These are phyloP conservation scores for Scaptomyza caliginosa DNA, from an alignment of 2,888 invertebrate species.

Conservation along the genomic window DNA sequence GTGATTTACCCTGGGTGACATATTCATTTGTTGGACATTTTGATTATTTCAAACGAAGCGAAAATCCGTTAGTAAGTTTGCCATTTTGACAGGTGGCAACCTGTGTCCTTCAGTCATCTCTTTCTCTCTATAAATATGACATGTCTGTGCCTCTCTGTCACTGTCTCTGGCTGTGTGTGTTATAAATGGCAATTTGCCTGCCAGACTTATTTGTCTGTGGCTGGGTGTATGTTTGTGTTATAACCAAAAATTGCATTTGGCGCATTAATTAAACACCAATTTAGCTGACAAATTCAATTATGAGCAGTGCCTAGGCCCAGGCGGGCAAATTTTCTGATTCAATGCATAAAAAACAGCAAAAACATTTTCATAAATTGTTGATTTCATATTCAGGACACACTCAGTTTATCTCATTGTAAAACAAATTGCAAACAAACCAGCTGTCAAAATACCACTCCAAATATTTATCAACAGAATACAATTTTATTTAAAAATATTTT, in stretches of 20 bases:
- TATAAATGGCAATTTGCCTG: constrained; percentile 69
- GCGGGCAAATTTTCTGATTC: constrained; percentile 14
- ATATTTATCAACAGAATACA: background rate
- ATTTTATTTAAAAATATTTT: background rate
- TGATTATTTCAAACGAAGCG: constrained; percentile 75
- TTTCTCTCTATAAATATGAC: background rate
- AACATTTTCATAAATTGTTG: constrained; percentile 4
- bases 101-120: constrained; percentile 10
- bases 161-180: background rate
- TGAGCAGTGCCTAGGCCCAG: constrained; percentile 1
- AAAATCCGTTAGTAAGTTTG: constrained; percentile 51
- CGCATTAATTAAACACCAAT: constrained; percentile 78
- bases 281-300: constrained; percentile 72
- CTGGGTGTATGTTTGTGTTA: constrained; percentile 16
- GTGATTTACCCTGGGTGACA: constrained; percentile 65
- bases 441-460: constrained; percentile 5
- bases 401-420: constrained; percentile 3
- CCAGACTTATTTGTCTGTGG: constrained; percentile 48
- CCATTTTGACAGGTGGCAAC: constrained; percentile 49
- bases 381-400: constrained; percentile 33
- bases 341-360: constrained; percentile 28
- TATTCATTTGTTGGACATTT: constrained; percentile 67
- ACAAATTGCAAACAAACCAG: background rate
- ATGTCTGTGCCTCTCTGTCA: constrained; percentile 1
- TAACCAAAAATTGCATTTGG: constrained; percentile 72